Evolutionary conservation across 1,140 invertebrate genomes (phyloP).

Genomic region (Diachasmimorpha longicaudata): DNA sequence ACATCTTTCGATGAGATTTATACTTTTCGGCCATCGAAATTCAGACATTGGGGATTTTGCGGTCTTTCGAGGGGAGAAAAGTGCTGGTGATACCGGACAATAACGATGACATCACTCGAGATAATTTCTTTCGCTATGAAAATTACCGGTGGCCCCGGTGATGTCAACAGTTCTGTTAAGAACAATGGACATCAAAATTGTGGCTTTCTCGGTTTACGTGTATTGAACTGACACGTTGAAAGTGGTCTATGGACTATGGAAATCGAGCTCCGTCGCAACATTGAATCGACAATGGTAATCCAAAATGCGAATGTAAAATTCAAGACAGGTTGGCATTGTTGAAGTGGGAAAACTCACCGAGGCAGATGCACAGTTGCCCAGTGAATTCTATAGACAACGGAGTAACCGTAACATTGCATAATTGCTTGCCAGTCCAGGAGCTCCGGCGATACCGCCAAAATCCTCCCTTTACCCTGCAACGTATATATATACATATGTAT

Average conservation of each 20-base stretch:
- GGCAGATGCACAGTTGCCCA: conserved; percentile 2
- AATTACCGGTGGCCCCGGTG: too few relatives aligned
- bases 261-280: not conserved
- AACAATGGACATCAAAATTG: too few relatives aligned
- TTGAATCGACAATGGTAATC: not conserved
- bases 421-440: conserved; percentile 31
- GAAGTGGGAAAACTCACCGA: conserved; percentile 15
- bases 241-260: too few relatives aligned
- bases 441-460: not conserved
- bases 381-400: not conserved
- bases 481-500: not conserved
- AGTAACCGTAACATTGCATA: conserved; percentile 42
- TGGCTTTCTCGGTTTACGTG: too few relatives aligned
- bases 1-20: not conserved
- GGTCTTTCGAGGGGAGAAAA: too few relatives aligned
- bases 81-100: too few relatives aligned
- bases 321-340: not conserved
- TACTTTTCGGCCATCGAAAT: not conserved
- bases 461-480: not conserved
- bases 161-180: too few relatives aligned
- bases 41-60: not conserved
- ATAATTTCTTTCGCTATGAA: too few relatives aligned
- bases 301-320: not conserved
- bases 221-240: too few relatives aligned
- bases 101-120: too few relatives aligned